phyloP scores from a whole-genome alignment of 2,113 vertebrate genomes.

The Neotoma lepida region DNA sequence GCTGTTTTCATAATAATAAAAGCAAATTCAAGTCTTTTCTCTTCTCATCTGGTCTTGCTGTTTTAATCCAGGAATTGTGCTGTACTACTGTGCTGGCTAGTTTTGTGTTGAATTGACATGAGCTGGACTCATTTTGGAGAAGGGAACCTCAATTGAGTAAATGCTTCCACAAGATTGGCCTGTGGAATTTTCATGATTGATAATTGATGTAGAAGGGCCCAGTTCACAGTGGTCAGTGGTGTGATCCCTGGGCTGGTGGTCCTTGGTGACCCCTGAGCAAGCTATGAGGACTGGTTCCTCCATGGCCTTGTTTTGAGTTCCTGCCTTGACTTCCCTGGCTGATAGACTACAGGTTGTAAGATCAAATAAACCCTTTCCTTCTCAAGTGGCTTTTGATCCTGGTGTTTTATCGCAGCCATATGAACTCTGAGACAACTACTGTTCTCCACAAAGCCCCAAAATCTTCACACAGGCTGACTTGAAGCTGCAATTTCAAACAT shows the following conservation, averaged over 20 bases:
- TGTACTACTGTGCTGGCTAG: background rate
- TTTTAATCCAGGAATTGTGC: background rate
- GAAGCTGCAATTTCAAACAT: background rate
- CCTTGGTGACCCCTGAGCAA: background rate
- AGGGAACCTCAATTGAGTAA: background rate
- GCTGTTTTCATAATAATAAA: slow-evolving; percentile 21
- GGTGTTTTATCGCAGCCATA: background rate
- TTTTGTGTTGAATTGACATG: background rate
- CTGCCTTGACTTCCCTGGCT: background rate
- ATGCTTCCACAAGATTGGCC: background rate
- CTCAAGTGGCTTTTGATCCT: background rate
- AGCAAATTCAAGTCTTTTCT: background rate
- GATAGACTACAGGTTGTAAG: background rate
- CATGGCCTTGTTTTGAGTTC: background rate
- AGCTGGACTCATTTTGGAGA: background rate
- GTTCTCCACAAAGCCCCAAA: background rate
- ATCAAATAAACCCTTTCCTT: background rate
- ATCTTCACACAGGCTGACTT: background rate
- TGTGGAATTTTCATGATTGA: background rate
- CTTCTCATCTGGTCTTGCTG: background rate
- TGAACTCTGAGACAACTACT: background rate
- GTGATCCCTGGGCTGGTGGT: background rate
- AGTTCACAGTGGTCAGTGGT: background rate
- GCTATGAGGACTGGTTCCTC: background rate
- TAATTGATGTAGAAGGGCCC: background rate